phyloP scores from a whole-genome alignment of 1,140 invertebrate species.

The Chymomyza costata region DNA sequence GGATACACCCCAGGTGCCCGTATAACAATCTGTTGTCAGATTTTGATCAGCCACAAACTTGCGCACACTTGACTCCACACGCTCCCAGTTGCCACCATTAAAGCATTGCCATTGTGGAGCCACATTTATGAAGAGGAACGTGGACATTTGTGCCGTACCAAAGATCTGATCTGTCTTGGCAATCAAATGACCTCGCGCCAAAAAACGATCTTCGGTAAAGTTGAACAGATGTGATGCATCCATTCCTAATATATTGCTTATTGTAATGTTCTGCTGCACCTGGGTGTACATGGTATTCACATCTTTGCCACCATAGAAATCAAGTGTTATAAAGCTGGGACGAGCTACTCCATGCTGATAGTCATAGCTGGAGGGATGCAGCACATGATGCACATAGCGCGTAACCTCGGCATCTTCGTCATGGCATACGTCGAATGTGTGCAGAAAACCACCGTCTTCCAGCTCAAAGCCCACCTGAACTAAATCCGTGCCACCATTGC shows the following conservation, averaged over 20 bases:
- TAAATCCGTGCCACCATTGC: slow-evolving; percentile 65
- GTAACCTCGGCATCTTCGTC: slow-evolving; percentile 70
- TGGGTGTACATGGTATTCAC: slow-evolving; percentile 68
- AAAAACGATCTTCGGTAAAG: slow-evolving; percentile 58
- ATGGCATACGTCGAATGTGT: slow-evolving; percentile 75
- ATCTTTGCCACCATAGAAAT: slow-evolving; percentile 67
- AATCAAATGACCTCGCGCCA: slow-evolving; percentile 81
- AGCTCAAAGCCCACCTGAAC: slow-evolving; percentile 68
- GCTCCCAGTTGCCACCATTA: slow-evolving; percentile 81
- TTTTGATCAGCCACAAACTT: slow-evolving; percentile 66
- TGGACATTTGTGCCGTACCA: slow-evolving; percentile 79
- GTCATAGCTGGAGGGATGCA: slow-evolving; percentile 61
- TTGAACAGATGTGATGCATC: slow-evolving; percentile 63
- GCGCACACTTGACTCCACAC: slow-evolving; percentile 75
- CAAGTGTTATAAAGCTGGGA: slow-evolving; percentile 50
- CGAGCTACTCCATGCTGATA: slow-evolving; percentile 69
- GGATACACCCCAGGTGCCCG: slow-evolving; percentile 78
- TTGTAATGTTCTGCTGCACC: slow-evolving; percentile 57
- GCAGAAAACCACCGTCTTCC: slow-evolving; percentile 63
- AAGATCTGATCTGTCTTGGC: slow-evolving; percentile 82
- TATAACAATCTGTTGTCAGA: slow-evolving; percentile 78
- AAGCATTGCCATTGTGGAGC: slow-evolving; percentile 82
- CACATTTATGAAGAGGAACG: slow-evolving; percentile 81
- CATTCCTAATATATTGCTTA: slow-evolving; percentile 62
- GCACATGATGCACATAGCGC: slow-evolving; percentile 73